Evolutionary conservation across 1,140 invertebrate species (phyloP), one percentile per base, ranked within the genome.

Genomic region (Nephila pilipes): DNA sequence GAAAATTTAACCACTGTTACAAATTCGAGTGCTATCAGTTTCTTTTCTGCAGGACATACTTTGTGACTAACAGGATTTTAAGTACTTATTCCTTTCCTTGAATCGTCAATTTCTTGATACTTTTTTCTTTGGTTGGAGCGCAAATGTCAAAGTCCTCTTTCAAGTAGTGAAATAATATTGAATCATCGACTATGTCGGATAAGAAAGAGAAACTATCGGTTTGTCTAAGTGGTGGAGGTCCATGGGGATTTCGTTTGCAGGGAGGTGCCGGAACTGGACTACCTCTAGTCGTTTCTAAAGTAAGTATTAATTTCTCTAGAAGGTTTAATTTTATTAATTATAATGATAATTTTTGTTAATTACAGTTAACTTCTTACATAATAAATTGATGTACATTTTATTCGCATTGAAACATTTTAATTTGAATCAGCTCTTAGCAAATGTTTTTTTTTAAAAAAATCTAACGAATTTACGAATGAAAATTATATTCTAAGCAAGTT

Each of bases 231-330:
- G 93, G 93, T 16, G 93, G 93, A 1, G 80, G 93, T 54, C 94
- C 94, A 32, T 94, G 94, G 94, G 94, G 94, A 8, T 94, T 94
- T 63, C 87, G 94, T 25, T 69, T 94, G 14, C 46, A 90, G 87
- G 94, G 97, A 81, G 97, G 97, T 75, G 96, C 95, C 83, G 97
- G 98, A 95, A 96, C 97, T 80, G 97, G 97, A 95, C 97, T 97
- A 95, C 97, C 97, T 65, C 96, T 98, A 18, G 96, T 97, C 94
- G 97, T 98, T 95, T 97, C 97, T 25, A 97, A 97, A 96, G 97
- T 98, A 96, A 97, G 97, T 97, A 29, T 46, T 10, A 10, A 46
- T 46, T 46, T 46, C 46, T 4, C 46, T 46, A 10, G 12, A 10
- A 46, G 4, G 38, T 10, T 46, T 46, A 10, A 46, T 46, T 46